Evolutionary conservation across 2,797 vertebrate species (phyloP).

Genomic region (Gorsachius magnificus): DNA sequence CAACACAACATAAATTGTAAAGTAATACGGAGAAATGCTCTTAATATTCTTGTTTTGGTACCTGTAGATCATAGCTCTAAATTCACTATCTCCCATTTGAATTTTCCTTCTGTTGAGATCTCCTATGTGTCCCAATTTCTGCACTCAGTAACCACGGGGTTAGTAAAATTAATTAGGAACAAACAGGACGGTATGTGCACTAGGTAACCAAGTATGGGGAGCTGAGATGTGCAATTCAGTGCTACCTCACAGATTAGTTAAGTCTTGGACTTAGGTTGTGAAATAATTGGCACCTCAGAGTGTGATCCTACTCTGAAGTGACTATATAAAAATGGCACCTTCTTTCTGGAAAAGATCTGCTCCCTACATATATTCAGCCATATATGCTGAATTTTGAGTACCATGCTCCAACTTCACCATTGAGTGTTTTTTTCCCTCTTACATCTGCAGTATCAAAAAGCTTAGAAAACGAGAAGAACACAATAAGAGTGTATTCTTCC

Average conservation of each 20-base stretch:
- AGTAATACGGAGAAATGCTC: background rate
- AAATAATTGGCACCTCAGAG: constrained; percentile 59
- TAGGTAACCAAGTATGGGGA: constrained; percentile 38
- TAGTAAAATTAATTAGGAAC: constrained; percentile 67
- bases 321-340: background rate
- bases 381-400: background rate
- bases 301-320: constrained; percentile 14
- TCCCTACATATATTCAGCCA: background rate
- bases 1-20: constrained; percentile 30
- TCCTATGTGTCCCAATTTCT: constrained; percentile 1
- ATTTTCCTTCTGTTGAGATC: constrained; percentile 28
- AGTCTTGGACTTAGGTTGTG: constrained; percentile 37
- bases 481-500: background rate
- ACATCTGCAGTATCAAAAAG: background rate
- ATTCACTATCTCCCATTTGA: constrained; percentile 1
- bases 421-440: background rate
- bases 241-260: constrained; percentile 32
- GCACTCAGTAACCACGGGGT: constrained; percentile 35
- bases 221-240: constrained; percentile 28
- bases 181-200: constrained; percentile 22
- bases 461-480: background rate
- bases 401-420: background rate
- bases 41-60: constrained; percentile 27
- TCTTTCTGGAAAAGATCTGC: background rate
- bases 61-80: constrained; percentile 26